Conservation (phyloP, 2,113 vertebrate genomes). For the Bothrops jararaca region DNA sequence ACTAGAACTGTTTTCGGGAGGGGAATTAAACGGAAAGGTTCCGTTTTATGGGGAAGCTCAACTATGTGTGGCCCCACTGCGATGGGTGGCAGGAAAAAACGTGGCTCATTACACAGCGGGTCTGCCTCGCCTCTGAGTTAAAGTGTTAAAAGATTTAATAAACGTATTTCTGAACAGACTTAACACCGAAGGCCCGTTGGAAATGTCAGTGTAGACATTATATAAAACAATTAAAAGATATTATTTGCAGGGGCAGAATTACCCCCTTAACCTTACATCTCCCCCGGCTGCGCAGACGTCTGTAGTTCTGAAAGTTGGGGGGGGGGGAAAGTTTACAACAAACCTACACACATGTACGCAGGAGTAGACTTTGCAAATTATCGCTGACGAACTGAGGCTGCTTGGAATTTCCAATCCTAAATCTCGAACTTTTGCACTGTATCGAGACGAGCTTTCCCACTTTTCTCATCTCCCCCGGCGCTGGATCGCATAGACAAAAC, state of each 20-base stretch:
- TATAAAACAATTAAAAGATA: not conserved
- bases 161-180: not conserved
- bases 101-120: not conserved
- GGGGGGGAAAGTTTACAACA: not conserved
- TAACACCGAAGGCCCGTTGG: not conserved
- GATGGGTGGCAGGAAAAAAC: not conserved
- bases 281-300: not conserved
- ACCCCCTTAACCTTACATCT: not conserved
- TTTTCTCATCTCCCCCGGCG: no score
- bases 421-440: not conserved
- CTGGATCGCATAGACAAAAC: no score
- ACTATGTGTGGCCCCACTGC: not conserved
- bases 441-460: not conserved
- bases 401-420: not conserved
- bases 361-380: no score
- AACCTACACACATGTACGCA: not conserved
- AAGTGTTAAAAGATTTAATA: not conserved
- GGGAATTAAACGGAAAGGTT: not conserved
- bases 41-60: not conserved
- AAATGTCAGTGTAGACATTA: not conserved
- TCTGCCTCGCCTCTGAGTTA: not conserved
- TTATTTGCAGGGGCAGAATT: not conserved
- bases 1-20: not conserved
- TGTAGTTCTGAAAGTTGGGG: not conserved
- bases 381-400: no score